Conservation (phyloP, 2,797 vertebrate genomes). For the Xerus rutilus region DNA sequence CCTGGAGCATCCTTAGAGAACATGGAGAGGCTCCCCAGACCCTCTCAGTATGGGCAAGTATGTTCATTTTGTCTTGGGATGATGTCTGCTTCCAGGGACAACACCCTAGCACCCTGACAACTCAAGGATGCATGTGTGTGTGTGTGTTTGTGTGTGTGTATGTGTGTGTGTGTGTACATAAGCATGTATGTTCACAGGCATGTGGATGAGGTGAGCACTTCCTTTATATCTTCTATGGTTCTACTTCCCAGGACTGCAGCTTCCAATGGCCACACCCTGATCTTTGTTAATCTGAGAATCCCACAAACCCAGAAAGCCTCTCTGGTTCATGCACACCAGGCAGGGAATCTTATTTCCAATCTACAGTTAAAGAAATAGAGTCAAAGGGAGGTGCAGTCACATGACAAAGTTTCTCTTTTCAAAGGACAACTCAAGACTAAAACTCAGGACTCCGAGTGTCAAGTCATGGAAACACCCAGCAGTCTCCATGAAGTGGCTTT, state of each 20-base stretch:
- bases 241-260: not conserved
- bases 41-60: not conserved
- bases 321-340: not conserved
- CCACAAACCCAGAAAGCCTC: not conserved
- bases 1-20: not conserved
- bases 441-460: not conserved
- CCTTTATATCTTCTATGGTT: not conserved
- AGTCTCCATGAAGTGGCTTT: not conserved
- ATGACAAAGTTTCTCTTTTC: not conserved
- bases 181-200: not conserved
- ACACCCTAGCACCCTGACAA: not conserved
- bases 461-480: not conserved
- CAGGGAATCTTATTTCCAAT: not conserved
- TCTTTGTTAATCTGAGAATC: not conserved
- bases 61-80: not conserved
- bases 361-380: not conserved
- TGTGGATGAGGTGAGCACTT: not conserved
- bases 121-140: fast-evolving
- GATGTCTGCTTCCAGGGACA: not conserved
- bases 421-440: not conserved
- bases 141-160: not conserved
- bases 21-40: not conserved
- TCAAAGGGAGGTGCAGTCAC: not conserved
- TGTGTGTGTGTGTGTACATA: too few species aligned
- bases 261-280: not conserved